A percentile compares a stretch with the other conserved stretches of the same genome.
Evolutionary conservation across 2,113 vertebrate species (phyloP).

Genomic region (Gobius niger): DNA sequence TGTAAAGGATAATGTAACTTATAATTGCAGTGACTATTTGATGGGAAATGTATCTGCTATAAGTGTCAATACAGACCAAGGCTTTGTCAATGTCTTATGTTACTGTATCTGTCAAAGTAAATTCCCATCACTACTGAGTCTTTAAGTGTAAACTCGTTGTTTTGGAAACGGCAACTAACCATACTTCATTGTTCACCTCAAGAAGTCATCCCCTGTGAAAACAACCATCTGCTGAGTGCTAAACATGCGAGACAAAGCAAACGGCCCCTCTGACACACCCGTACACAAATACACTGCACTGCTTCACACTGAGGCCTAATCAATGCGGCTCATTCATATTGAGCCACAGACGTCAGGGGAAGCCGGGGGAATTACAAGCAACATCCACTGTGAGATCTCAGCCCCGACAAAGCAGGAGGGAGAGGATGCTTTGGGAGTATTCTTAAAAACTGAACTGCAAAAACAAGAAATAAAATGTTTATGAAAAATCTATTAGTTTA

Average conservation of each 20-base stretch:
- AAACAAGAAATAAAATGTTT: slow-evolving; percentile 18
- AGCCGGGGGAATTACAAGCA: slow-evolving; percentile 70
- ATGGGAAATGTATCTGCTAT: neutral
- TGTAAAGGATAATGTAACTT: neutral
- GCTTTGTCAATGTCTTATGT: slow-evolving; percentile 17
- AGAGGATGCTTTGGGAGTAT: slow-evolving; percentile 25
- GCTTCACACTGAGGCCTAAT: slow-evolving; percentile 63
- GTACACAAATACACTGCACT: slow-evolving; percentile 27
- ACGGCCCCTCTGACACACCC: slow-evolving; percentile 24
- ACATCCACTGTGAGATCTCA: slow-evolving; percentile 60
- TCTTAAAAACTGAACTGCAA: slow-evolving; percentile 35
- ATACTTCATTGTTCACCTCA: slow-evolving; percentile 43
- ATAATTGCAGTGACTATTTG: neutral
- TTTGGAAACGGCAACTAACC: slow-evolving; percentile 40
- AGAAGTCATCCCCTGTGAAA: slow-evolving; percentile 38
- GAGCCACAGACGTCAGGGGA: slow-evolving; percentile 65
- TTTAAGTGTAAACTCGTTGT: neutral
- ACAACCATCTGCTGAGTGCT: slow-evolving; percentile 51
- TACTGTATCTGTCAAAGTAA: slow-evolving; percentile 1
- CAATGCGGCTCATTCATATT: slow-evolving; percentile 74
- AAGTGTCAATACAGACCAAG: neutral
- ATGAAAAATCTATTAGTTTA: slow-evolving; percentile 7
- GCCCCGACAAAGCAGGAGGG: slow-evolving; percentile 49
- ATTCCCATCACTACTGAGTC: slow-evolving; percentile 9
- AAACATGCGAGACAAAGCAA: slow-evolving; percentile 44